A percentile compares a stretch with the other conserved stretches of the same genome.
Evolutionary conservation across 2,113 vertebrate genomes (phyloP).

Genomic region (Lamprotornis superbus): DNA sequence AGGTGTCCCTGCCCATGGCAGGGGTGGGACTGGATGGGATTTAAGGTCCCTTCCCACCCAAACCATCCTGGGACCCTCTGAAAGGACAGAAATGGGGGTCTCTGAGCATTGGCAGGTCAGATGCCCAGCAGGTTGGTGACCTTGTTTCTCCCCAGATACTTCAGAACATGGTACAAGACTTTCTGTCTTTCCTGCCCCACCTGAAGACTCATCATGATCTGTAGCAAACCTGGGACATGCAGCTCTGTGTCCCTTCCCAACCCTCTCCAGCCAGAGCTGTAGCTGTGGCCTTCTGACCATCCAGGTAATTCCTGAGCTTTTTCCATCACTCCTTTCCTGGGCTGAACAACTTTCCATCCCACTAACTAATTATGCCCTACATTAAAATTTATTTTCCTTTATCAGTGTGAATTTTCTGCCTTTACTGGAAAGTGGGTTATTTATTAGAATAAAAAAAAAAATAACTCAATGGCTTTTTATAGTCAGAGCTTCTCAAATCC

Average conservation of each 20-base stretch:
- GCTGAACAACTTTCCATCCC: background rate
- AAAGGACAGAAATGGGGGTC: background rate
- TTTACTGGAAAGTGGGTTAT: background rate
- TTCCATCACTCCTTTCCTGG: background rate
- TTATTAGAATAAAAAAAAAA: background rate
- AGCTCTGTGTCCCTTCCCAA: background rate
- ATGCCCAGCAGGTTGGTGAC: background rate
- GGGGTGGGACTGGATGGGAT: background rate
- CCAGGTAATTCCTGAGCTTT: background rate
- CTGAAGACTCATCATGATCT: background rate
- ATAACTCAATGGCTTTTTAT: background rate
- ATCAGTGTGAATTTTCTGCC: background rate
- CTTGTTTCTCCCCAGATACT: background rate
- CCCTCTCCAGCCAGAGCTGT: background rate
- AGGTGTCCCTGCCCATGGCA: background rate
- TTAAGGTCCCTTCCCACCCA: too few species aligned
- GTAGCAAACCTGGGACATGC: background rate
- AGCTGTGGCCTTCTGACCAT: background rate
- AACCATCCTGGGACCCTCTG: background rate
- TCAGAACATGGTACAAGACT: background rate
- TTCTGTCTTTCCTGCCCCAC: background rate
- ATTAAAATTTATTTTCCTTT: conserved; percentile 3
- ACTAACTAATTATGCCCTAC: background rate
- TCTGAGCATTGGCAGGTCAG: background rate
- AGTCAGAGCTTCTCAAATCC: background rate